phyloP scores from a whole-genome alignment of 2,797 vertebrate genomes.

The Gila robusta region DNA sequence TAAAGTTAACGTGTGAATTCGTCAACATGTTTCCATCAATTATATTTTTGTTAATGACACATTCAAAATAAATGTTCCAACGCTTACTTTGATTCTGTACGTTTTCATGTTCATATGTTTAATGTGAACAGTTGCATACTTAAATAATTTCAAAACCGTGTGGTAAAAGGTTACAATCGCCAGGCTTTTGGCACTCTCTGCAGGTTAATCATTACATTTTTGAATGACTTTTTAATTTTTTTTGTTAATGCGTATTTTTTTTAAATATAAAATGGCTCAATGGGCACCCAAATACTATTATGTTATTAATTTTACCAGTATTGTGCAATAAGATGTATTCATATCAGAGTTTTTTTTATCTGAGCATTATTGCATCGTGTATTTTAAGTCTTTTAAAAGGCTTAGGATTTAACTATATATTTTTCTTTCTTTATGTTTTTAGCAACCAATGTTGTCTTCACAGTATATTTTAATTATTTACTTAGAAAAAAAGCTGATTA shows the following conservation, averaged over 20 bases:
- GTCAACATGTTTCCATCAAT: not conserved
- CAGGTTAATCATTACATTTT: not conserved
- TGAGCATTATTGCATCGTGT: not conserved
- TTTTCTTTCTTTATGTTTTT: too few species aligned
- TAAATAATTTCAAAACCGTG: not conserved
- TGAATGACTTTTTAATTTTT: not conserved
- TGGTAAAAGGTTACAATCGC: not conserved
- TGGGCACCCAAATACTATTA: not conserved
- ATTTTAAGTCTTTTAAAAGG: not conserved
- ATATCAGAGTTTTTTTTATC: not conserved
- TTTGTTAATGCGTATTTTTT: too few species aligned
- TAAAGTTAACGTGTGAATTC: not conserved
- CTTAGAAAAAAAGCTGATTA: too few species aligned
- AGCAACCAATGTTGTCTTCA: not conserved
- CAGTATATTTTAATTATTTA: not conserved
- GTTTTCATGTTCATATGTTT: not conserved
- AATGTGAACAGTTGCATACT: too few species aligned
- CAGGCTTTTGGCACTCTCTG: not conserved
- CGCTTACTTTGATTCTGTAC: not conserved
- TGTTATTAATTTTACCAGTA: not conserved
- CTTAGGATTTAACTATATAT: not conserved
- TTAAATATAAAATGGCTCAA: not conserved
- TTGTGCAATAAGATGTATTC: not conserved
- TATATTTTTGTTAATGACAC: not conserved
- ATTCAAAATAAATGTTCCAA: not conserved